These are phyloP conservation scores for Lepidostoma basale DNA, from an alignment of 1,140 invertebrate species.

Conservation along the genomic window DNA sequence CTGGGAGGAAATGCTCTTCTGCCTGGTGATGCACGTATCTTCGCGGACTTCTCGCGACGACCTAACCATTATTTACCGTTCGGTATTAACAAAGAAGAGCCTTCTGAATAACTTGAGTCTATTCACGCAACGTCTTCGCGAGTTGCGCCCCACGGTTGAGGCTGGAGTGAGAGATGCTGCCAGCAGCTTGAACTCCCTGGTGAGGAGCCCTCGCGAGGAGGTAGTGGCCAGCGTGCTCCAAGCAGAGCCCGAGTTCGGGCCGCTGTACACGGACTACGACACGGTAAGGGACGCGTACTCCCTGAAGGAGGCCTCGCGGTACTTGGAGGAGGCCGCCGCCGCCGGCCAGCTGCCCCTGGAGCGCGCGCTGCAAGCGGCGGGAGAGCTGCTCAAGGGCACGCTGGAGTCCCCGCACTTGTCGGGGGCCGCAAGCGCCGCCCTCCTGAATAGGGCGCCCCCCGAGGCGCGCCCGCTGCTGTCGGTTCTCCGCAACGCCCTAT, in stretches of 20 bases:
- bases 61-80: neutral
- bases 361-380: no score
- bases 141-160: no score
- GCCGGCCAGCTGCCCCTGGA: no score
- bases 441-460: no score
- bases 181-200: neutral
- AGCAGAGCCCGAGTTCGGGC: neutral
- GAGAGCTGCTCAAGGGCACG: no score
- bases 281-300: neutral
- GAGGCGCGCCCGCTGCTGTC: no score
- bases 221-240: neutral
- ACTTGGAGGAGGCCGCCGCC: no score
- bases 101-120: neutral
- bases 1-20: conserved; percentile 1
- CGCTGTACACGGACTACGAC: neutral
- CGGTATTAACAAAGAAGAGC: neutral
- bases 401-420: no score
- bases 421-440: no score
- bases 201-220: neutral
- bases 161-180: neutral
- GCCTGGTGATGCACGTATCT: neutral
- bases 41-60: neutral
- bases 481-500: no score
- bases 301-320: neutral
- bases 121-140: neutral